phyloP scores from a whole-genome alignment of 2,113 vertebrate species.

The Hippocampus guttulatus region DNA sequence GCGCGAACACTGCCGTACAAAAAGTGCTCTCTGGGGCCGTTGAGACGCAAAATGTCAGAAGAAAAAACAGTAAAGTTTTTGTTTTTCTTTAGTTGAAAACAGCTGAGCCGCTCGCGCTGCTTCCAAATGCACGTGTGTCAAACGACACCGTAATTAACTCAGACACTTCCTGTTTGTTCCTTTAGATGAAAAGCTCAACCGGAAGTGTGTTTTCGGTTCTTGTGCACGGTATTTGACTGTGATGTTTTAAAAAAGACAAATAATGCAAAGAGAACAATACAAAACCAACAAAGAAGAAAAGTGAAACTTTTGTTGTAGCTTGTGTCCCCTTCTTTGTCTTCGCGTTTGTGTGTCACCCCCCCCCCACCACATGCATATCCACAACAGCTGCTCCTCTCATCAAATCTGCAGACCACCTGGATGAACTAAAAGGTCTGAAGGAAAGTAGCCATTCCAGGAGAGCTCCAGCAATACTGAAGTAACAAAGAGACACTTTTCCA shows the following conservation, averaged over 20 bases:
- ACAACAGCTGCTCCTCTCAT: background rate
- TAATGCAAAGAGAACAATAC: background rate
- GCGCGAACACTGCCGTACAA: background rate
- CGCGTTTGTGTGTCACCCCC: background rate
- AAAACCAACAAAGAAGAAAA: background rate
- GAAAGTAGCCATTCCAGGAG: background rate
- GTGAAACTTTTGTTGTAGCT: background rate
- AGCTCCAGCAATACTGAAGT: background rate
- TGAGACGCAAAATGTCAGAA: background rate
- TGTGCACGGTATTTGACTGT: no score
- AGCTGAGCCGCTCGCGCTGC: constrained; percentile 2
- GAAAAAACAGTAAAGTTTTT: background rate
- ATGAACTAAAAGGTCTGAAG: background rate
- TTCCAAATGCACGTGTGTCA: background rate
- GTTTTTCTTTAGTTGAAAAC: background rate
- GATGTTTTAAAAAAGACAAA: background rate
- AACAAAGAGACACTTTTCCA: background rate
- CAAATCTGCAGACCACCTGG: background rate
- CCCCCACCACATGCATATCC: no score
- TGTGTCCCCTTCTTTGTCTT: no score
- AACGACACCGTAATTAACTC: background rate
- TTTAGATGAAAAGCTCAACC: background rate
- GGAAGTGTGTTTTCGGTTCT: background rate
- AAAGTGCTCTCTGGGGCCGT: background rate
- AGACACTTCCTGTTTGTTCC: background rate